phyloP scores from a whole-genome alignment of 2,797 vertebrate species.

The Spea hammondii region DNA sequence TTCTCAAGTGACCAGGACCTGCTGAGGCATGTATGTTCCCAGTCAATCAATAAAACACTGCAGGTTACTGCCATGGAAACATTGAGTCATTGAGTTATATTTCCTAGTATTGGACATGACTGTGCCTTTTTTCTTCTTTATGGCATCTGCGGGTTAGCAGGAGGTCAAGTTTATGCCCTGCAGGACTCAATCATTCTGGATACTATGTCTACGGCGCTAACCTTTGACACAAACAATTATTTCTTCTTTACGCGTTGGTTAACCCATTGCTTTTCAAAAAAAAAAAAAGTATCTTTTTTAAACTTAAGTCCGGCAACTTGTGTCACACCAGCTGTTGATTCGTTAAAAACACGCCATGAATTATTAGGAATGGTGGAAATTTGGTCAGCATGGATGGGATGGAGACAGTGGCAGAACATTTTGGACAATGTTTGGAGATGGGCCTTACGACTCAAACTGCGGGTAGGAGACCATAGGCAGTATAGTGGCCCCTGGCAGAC shows the following conservation, averaged over 20 bases:
- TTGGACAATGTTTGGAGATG: too few species aligned
- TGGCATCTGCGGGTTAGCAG: constrained; percentile 9
- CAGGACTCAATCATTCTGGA: constrained; percentile 50
- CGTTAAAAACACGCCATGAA: too few species aligned
- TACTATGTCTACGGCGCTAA: constrained; percentile 48
- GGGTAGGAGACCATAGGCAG: too few species aligned
- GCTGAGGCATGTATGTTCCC: constrained; percentile 43
- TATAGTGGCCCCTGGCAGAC: too few species aligned
- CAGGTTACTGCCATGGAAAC: constrained; percentile 49
- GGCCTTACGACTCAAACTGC: too few species aligned
- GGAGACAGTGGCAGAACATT: too few species aligned
- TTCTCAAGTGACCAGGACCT: constrained; percentile 49
- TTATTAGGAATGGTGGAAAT: too few species aligned
- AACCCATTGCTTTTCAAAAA: constrained; percentile 44
- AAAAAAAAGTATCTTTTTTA: too few species aligned
- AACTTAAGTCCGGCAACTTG: too few species aligned
- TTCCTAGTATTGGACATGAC: constrained; percentile 39
- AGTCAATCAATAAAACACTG: constrained; percentile 53
- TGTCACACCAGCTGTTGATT: too few species aligned
- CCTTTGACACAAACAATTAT: constrained; percentile 56
- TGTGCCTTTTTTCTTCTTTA: constrained; percentile 9
- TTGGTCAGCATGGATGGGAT: too few species aligned
- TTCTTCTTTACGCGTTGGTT: constrained; percentile 36
- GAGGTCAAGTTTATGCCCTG: constrained; percentile 53
- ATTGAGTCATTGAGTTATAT: constrained; percentile 9